Conservation (phyloP, 1,140 invertebrate genomes). For the Caenorhabditis remanei region DNA sequence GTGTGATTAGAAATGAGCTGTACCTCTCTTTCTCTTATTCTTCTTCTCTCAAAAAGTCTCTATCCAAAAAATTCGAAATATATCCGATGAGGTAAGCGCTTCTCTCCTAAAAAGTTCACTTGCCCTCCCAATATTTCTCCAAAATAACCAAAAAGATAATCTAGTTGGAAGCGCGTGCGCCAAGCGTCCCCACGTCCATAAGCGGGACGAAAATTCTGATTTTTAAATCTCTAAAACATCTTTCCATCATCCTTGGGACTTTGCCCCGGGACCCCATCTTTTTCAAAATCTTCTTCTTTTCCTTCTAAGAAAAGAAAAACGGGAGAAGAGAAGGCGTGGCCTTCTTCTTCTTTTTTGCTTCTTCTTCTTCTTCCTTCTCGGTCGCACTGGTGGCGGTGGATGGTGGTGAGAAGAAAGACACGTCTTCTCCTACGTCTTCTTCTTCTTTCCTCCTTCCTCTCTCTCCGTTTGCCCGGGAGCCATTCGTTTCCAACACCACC, state of each 20-base stretch:
- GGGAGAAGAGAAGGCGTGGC: conserved; percentile 34
- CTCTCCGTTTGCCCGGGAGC: background rate
- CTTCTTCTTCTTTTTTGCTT: conserved; percentile 30
- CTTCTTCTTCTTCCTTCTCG: conserved; percentile 46
- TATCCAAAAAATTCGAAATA: background rate
- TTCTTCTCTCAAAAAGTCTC: background rate
- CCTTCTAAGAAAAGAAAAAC: conserved; percentile 1
- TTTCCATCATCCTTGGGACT: conserved; percentile 26
- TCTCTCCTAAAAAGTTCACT: background rate
- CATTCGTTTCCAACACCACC: conserved; percentile 53
- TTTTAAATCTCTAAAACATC: conserved; percentile 56
- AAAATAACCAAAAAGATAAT: background rate
- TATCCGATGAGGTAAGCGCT: conserved; percentile 2
- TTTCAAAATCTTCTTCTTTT: conserved; percentile 50
- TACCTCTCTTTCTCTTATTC: background rate
- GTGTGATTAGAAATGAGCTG: background rate
- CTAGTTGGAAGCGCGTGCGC: conserved; percentile 4
- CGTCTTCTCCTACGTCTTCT: conserved; percentile 44
- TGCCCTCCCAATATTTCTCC: background rate
- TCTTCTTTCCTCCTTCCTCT: background rate
- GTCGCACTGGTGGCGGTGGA: conserved; percentile 34
- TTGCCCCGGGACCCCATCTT: conserved; percentile 45
- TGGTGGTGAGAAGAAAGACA: conserved; percentile 55
- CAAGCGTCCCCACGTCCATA: background rate
- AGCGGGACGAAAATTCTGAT: conserved; percentile 49